Conservation (phyloP, 92 coral and sea anemone genomes). For the Epizoanthus ramosus region DNA sequence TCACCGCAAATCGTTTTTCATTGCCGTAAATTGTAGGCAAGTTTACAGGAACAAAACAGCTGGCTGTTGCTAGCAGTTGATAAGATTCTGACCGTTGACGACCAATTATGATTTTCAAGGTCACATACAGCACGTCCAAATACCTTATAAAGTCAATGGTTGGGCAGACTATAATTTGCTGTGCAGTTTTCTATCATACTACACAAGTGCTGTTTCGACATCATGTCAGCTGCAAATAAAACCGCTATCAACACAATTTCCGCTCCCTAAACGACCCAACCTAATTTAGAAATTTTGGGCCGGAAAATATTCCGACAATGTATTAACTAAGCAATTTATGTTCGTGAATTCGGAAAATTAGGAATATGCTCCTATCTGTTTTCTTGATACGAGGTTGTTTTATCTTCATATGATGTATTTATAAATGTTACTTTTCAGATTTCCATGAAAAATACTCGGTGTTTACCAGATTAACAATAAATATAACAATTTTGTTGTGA, state of each 20-base stretch:
- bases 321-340: too few relatives aligned
- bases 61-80: background rate
- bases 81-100: too few relatives aligned
- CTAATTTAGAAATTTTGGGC: conserved; percentile 6
- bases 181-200: conserved; percentile 5
- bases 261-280: background rate
- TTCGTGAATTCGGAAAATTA: too few relatives aligned
- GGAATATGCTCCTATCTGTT: too few relatives aligned
- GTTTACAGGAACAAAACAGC: conserved; percentile 3
- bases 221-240: conserved; percentile 4
- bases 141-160: background rate
- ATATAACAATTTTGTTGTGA: too few relatives aligned
- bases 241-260: background rate
- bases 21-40: background rate
- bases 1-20: too few relatives aligned
- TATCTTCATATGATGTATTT: too few relatives aligned
- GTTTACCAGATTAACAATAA: too few relatives aligned
- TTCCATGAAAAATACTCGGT: too few relatives aligned
- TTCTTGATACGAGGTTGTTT: too few relatives aligned
- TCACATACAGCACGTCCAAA: background rate
- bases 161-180: background rate
- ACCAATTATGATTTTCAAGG: background rate
- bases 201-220: background rate
- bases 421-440: too few relatives aligned
- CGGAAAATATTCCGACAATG: too few relatives aligned